These are phyloP conservation scores for Leptonema lineaticorne DNA, from an alignment of 1,140 invertebrate species.

Conservation along the genomic window DNA sequence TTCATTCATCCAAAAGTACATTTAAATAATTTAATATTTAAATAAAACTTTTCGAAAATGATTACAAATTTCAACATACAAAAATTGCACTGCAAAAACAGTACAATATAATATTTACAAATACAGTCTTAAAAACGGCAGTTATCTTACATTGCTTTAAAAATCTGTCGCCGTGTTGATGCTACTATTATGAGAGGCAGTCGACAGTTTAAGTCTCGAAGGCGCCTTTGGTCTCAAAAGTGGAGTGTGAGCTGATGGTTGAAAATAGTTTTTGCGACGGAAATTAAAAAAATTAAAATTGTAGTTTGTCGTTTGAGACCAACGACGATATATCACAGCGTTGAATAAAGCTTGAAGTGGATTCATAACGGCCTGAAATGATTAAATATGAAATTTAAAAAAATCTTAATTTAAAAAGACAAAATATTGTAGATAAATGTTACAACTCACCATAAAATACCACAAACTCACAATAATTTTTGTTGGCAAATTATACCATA, in stretches of 20 bases:
- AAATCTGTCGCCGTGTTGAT: conserved; percentile 26
- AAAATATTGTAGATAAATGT: no score
- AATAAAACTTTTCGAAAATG: no score
- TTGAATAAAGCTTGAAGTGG: conserved; percentile 81
- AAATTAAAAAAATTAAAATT: not conserved
- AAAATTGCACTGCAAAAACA: no score
- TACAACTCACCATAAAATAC: conserved; percentile 79
- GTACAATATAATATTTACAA: no score
- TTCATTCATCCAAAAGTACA: no score
- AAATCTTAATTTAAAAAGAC: not conserved
- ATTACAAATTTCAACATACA: no score
- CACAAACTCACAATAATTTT: conserved; percentile 69
- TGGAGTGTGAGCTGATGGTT: conserved; percentile 21
- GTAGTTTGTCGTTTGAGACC: conserved; percentile 47
- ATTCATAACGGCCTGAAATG: conserved; percentile 70
- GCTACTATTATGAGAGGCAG: conserved; percentile 19
- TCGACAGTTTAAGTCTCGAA: conserved; percentile 30
- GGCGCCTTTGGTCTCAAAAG: conserved; percentile 25
- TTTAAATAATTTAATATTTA: no score
- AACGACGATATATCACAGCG: conserved; percentile 72
- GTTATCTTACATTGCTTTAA: no score
- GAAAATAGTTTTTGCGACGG: not conserved
- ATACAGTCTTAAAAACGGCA: no score
- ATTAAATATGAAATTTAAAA: not conserved
- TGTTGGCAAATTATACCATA: conserved; percentile 71